These are phyloP conservation scores for Rissa tridactyla DNA, from an alignment of 2,113 vertebrate genomes.

Conservation along the genomic window DNA sequence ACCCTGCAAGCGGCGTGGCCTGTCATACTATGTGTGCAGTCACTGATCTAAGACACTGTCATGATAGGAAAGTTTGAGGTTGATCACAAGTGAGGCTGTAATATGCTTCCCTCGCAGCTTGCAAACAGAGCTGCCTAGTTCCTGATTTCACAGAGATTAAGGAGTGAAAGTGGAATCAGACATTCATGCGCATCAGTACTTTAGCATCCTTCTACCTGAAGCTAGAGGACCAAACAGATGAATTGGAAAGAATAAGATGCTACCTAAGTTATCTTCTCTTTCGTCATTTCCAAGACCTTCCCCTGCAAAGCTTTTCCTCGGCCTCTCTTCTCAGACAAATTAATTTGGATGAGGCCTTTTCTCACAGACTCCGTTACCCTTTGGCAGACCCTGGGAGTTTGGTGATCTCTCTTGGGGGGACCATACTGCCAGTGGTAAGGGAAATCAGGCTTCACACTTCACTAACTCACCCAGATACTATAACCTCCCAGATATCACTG, in stretches of 20 bases:
- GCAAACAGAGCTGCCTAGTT: background rate
- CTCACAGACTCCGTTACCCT: background rate
- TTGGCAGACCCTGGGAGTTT: background rate
- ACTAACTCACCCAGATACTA: background rate
- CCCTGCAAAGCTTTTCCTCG: background rate
- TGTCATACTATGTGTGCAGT: background rate
- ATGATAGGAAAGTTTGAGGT: background rate
- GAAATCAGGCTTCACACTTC: background rate
- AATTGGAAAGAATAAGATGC: background rate
- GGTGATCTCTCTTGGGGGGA: background rate
- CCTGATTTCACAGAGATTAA: background rate
- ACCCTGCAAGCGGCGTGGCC: background rate
- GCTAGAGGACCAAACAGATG: background rate
- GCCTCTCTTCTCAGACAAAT: background rate
- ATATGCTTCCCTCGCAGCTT: background rate
- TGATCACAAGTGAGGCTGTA: background rate
- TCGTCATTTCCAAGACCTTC: background rate
- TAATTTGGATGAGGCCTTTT: background rate
- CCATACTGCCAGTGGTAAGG: background rate
- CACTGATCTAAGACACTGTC: background rate
- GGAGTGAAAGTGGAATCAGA: background rate
- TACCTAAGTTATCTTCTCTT: background rate
- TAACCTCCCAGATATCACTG: background rate
- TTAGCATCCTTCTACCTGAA: background rate
- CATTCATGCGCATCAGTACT: background rate